Percentiles rank a stretch among this genome's conserved stretches.
These are phyloP conservation scores for Dreissena rostriformis DNA, from an alignment of 1,140 invertebrate genomes.

Conservation along the genomic window DNA sequence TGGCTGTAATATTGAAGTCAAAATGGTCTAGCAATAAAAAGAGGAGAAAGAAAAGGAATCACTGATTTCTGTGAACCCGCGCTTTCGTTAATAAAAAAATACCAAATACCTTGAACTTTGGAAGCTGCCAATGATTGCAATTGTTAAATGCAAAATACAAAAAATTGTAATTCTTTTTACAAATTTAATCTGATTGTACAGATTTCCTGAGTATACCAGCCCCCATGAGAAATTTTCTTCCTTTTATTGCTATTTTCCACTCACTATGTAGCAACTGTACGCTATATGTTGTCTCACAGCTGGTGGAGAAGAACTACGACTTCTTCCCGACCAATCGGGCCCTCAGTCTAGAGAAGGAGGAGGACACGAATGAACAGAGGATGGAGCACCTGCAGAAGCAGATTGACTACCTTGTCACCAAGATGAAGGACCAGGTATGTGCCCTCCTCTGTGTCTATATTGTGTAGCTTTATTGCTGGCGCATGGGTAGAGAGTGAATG, in stretches of 20 bases:
- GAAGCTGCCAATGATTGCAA: too few species aligned
- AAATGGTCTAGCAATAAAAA: too few species aligned
- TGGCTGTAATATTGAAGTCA: too few species aligned
- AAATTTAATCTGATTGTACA: background rate
- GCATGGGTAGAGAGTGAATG: too few species aligned
- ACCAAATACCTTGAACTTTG: too few species aligned
- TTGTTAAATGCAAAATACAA: too few species aligned
- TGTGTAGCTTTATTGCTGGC: background rate
- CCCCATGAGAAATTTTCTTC: background rate
- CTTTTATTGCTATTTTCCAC: background rate
- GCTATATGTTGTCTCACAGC: conserved; percentile 59
- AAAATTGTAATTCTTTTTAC: too few species aligned
- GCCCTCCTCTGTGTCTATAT: background rate
- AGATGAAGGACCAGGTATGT: conserved; percentile 71
- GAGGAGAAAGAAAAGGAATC: too few species aligned
- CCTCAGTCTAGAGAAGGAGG: conserved; percentile 71
- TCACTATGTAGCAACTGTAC: background rate
- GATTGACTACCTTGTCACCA: conserved; percentile 71
- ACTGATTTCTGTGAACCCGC: too few species aligned
- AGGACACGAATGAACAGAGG: conserved; percentile 68
- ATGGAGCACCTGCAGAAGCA: conserved; percentile 54
- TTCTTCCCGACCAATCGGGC: conserved; percentile 79
- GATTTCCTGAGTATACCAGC: background rate
- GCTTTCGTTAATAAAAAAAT: too few species aligned
- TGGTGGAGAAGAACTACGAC: conserved; percentile 70